Evolutionary conservation across 2,113 vertebrate species (phyloP).

Genomic region (Apteryx owenii): DNA sequence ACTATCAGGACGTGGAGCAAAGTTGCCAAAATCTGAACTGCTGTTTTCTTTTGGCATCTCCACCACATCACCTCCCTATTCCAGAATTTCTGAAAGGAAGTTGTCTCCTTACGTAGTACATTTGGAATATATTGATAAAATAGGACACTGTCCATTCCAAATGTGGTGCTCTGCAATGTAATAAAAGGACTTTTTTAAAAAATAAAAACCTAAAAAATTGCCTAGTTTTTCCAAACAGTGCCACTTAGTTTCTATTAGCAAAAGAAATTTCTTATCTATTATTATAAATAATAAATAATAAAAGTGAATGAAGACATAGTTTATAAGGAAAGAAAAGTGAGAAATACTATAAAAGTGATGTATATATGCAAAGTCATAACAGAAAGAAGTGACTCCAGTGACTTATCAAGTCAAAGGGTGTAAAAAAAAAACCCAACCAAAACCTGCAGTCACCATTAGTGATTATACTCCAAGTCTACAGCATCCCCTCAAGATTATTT

Average conservation of each 20-base stretch:
- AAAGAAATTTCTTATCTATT: background rate
- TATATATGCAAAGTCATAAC: background rate
- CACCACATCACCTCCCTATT: background rate
- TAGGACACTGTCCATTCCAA: background rate
- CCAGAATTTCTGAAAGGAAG: background rate
- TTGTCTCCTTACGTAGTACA: background rate
- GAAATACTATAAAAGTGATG: background rate
- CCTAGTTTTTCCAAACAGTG: background rate
- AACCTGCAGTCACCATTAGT: background rate
- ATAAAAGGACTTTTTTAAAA: background rate
- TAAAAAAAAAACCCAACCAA: background rate
- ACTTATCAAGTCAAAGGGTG: constrained; percentile 12
- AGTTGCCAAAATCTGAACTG: constrained; percentile 38
- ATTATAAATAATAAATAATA: background rate
- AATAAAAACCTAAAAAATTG: background rate
- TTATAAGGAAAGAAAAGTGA: background rate
- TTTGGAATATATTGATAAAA: background rate
- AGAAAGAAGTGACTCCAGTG: background rate
- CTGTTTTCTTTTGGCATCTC: constrained; percentile 40
- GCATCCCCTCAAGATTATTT: constrained; percentile 27
- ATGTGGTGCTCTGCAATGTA: background rate
- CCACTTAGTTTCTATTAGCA: background rate
- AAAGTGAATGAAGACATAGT: background rate
- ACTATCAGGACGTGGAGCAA: background rate
- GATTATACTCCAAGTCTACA: background rate